Base-by-base conservation (phyloP, 37 sponge, comb jelly and placozoan genomes). In the Agelas oroides region DNA sequence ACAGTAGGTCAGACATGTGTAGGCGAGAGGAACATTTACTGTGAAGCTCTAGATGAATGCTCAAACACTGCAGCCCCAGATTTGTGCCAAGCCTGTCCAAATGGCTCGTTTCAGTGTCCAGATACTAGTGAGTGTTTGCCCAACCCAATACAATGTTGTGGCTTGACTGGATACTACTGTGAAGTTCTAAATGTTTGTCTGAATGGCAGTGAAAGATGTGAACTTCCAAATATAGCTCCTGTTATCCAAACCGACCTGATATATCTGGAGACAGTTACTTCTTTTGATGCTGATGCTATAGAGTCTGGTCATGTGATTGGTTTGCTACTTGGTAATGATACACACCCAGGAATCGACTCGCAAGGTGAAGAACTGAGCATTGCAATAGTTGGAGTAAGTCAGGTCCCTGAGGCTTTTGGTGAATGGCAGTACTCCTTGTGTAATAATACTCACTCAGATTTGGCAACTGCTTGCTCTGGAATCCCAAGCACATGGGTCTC, bases 351-450 rank as follows among this genome's bases (percentile, higher is more conserved):
- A 55, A 70, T 80, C 0, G 95, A 94, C 41, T 58, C 76, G 18
- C 86, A 94, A 67, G 85, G 77, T 65, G 92, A 94, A 52, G 89
- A 91, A 52, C 16, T 94, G 0, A 88, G 92, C 24, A 31, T 94
- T 37, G 92, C 89, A 23, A 80, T 94, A 20, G 74, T 82, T 20
- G 83, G 39, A 18, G 77, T 64, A 17, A 76, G 71, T 6, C 33
- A 56, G 20, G 60, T 88, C 20, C 15, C 73, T 13, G 6, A 17
- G 0, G 19, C 31, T 14, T 31, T 59, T 0, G 95, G 95, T n/a
- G 88, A 88, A 35, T 94, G 95, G 95, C 95, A 94, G 86, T 91
- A 79, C 81, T 53, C 78, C 1, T 36, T 76, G 11, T 87, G 87
- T 71, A 5, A 16, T 20, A 76, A 88, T 69, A 32, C 18, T 36